Conservation (phyloP, 2,113 vertebrate genomes). For the Lota lota region DNA sequence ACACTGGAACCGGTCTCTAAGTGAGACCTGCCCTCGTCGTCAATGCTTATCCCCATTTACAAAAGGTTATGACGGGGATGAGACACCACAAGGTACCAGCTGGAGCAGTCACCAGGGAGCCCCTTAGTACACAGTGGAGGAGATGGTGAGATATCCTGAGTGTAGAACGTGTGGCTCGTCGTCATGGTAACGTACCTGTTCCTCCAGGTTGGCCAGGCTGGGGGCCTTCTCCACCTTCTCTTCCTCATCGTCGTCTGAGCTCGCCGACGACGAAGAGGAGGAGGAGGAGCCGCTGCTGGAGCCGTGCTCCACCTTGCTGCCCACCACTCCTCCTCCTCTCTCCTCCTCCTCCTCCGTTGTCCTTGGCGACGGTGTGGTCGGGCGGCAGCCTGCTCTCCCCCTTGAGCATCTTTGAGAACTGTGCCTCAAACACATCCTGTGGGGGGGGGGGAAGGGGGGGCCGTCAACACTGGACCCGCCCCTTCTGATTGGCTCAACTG, state of each 20-base stretch:
- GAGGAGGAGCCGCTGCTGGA: conserved; percentile 16
- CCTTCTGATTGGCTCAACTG: too few species aligned
- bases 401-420: conserved; percentile 81
- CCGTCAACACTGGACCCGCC: too few species aligned
- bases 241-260: conserved; percentile 70
- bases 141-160: too few species aligned
- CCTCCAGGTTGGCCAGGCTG: conserved; percentile 73
- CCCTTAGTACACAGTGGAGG: too few species aligned
- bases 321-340: conserved; percentile 59
- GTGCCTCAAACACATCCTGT: conserved; percentile 89
- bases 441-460: not conserved
- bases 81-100: too few species aligned
- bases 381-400: conserved; percentile 36
- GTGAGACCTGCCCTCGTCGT: not conserved
- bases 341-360: conserved; percentile 1
- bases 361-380: conserved; percentile 10
- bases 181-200: conserved; percentile 68
- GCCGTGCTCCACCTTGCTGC: conserved; percentile 9
- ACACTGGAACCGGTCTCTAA: conserved; percentile 3
- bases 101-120: too few species aligned
- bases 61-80: too few species aligned
- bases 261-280: conserved; percentile 68
- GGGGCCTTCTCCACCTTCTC: conserved; percentile 44
- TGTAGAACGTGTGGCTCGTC: too few species aligned
- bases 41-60: too few species aligned